Conservation (phyloP, 2,888 invertebrate genomes). For the Cacoxenus indagator region DNA sequence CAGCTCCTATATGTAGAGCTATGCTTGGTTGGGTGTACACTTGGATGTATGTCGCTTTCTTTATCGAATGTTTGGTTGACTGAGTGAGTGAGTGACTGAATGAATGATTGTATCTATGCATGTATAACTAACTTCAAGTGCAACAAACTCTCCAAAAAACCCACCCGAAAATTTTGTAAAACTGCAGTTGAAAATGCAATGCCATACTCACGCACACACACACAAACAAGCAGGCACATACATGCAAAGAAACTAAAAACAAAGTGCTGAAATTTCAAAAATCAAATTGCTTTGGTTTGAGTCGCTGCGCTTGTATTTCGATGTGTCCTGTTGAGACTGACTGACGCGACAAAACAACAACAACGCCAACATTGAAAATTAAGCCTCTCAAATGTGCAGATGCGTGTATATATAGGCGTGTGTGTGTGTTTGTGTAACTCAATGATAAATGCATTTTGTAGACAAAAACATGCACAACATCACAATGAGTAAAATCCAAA, state of each 20-base stretch:
- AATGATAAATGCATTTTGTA: slow-evolving; percentile 2
- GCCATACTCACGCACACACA: background rate
- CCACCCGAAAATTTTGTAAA: slow-evolving; percentile 57
- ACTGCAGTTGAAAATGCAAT: slow-evolving; percentile 39
- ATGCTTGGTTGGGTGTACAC: background rate
- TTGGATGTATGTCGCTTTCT: background rate
- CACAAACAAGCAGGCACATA: background rate
- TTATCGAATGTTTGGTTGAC: background rate
- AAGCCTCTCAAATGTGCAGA: background rate
- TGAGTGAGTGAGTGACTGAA: background rate
- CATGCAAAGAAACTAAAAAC: slow-evolving; percentile 41
- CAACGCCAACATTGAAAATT: background rate
- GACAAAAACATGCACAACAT: slow-evolving; percentile 14
- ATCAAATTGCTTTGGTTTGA: slow-evolving; percentile 16
- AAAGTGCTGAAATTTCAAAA: slow-evolving; percentile 35
- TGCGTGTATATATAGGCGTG: background rate
- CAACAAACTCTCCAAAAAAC: slow-evolving; percentile 46
- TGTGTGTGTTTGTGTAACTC: background rate
- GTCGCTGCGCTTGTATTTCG: background rate
- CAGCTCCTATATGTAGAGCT: slow-evolving; percentile 19
- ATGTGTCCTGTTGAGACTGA: background rate
- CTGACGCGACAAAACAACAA: slow-evolving; percentile 1
- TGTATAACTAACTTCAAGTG: slow-evolving; percentile 35
- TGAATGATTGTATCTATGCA: background rate
- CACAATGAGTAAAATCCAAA: slow-evolving; percentile 40